Conservation (phyloP, 2,113 vertebrate genomes). For the Zeus faber region DNA sequence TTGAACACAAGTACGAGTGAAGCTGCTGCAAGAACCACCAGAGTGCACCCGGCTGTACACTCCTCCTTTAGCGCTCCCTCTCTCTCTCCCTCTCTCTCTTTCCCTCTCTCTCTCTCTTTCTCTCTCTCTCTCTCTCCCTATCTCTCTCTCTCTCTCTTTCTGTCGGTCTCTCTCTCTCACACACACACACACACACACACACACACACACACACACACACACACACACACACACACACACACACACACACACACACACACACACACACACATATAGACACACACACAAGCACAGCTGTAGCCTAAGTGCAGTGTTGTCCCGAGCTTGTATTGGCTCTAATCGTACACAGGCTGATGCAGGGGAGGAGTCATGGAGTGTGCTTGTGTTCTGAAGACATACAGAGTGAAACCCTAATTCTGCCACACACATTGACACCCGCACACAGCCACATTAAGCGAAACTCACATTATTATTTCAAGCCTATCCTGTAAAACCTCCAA, state of each 20-base stretch:
- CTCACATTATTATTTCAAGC: no score
- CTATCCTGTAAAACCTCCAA: no score
- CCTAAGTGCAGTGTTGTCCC: constrained; percentile 46
- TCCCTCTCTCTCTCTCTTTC: no score
- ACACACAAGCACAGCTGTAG: not conserved
- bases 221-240: no score
- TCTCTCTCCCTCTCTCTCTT: not conserved
- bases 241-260: no score
- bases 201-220: no score
- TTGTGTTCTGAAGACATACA: constrained; percentile 42
- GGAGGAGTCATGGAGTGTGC: constrained; percentile 62
- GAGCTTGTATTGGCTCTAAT: constrained; percentile 63
- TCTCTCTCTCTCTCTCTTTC: not conserved
- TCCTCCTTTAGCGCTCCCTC: constrained; percentile 39
- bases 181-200: no score
- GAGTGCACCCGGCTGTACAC: constrained; percentile 61
- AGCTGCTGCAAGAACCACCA: constrained; percentile 59
- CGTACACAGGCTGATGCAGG: constrained; percentile 51
- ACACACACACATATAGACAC: no score
- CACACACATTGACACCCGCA: constrained; percentile 5
- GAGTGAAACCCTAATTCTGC: constrained; percentile 24
- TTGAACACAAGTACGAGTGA: constrained; percentile 59
- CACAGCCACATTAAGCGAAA: constrained; percentile 4
- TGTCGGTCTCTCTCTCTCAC: not conserved
- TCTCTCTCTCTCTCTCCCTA: not conserved